Conservation (phyloP, 2,888 invertebrate species). For the Amaurobius ferox region DNA sequence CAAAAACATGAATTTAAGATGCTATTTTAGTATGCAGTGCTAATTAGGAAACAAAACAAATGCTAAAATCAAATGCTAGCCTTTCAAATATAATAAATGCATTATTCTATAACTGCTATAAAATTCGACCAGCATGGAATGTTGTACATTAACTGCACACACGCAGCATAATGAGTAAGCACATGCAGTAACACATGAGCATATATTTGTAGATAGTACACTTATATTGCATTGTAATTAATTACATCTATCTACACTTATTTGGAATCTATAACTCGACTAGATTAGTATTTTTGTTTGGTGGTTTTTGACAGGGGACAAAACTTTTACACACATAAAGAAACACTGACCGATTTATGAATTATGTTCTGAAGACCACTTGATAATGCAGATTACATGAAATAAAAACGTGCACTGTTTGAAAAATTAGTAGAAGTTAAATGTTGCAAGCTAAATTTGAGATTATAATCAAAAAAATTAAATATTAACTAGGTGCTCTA, state of each 20-base stretch:
- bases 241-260: constrained; percentile 60
- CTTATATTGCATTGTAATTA: constrained; percentile 16
- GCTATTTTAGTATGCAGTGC: neutral
- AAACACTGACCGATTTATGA: neutral
- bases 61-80: neutral
- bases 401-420: too few relatives aligned
- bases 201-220: constrained; percentile 23
- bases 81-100: constrained; percentile 19
- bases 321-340: constrained; percentile 3
- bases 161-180: constrained; percentile 17
- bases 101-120: constrained; percentile 16
- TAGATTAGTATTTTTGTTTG: neutral
- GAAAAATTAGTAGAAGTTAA: too few relatives aligned
- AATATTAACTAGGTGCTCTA: too few relatives aligned
- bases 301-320: neutral
- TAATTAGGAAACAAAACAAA: neutral
- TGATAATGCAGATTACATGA: neutral
- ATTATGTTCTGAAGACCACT: neutral
- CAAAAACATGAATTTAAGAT: too few relatives aligned
- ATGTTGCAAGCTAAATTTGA: too few relatives aligned
- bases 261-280: constrained; percentile 15
- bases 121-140: constrained; percentile 13
- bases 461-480: too few relatives aligned
- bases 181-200: constrained; percentile 30
- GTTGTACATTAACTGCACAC: constrained; percentile 6